These are phyloP conservation scores for Pachycephala philippinensis DNA, from an alignment of 2,113 vertebrate genomes.

Conservation along the genomic window DNA sequence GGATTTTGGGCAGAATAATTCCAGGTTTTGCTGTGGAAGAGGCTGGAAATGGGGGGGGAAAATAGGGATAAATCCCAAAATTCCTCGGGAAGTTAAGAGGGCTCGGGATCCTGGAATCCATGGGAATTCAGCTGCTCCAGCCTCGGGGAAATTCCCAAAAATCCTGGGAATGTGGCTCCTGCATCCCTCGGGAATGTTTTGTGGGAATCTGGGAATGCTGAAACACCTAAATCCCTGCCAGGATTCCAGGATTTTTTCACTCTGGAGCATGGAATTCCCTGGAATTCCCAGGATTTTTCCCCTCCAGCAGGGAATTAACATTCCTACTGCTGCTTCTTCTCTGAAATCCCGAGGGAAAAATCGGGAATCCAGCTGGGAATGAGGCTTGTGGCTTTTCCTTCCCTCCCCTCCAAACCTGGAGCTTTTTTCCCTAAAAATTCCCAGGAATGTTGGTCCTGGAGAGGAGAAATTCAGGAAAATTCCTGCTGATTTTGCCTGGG, in stretches of 20 bases:
- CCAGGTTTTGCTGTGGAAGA: too few relatives aligned
- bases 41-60: too few relatives aligned
- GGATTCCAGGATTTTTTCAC: neutral
- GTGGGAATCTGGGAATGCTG: neutral
- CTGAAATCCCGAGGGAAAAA: neutral
- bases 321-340: neutral
- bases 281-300: neutral
- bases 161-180: fast-evolving
- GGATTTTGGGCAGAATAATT: too few relatives aligned
- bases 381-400: neutral
- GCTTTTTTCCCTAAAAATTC: neutral
- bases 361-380: neutral
- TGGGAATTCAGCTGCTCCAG: neutral
- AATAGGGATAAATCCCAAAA: neutral
- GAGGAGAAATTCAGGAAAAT: too few relatives aligned
- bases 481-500: too few relatives aligned
- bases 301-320: neutral
- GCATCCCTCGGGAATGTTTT: neutral
- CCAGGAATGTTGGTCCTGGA: neutral
- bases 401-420: neutral
- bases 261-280: neutral
- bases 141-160: fast-evolving
- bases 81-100: too few relatives aligned
- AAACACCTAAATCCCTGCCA: neutral
- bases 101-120: neutral